These are phyloP conservation scores for Chaetorhynchus papuensis DNA, from an alignment of 2,113 vertebrate species.

Conservation along the genomic window DNA sequence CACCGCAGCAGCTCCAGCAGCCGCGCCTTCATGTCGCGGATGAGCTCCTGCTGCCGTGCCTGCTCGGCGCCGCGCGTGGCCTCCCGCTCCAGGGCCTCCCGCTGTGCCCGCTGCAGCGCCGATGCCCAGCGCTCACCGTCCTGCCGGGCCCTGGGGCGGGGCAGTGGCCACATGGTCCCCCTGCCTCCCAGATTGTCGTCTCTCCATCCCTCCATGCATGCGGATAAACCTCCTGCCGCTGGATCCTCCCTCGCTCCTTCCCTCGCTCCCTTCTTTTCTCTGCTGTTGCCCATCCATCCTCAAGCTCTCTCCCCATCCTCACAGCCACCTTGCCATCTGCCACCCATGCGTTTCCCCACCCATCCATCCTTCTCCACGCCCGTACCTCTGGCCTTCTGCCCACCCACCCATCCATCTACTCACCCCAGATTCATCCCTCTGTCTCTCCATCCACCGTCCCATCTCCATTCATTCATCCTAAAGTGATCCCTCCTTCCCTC, in stretches of 20 bases:
- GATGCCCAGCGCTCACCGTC: constrained; percentile 52
- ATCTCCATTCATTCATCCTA: not conserved
- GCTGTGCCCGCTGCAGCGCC: constrained; percentile 43
- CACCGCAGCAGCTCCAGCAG: constrained; percentile 74
- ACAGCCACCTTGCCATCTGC: not conserved
- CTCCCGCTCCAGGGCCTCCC: constrained; percentile 43
- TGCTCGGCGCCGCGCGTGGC: constrained; percentile 48
- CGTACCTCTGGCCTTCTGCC: not conserved
- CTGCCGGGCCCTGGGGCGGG: constrained; percentile 45
- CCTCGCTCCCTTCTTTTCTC: not conserved
- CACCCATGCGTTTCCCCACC: not conserved
- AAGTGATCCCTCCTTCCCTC: not conserved
- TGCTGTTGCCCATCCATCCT: not conserved
- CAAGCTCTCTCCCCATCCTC: not conserved
- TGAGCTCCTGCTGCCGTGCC: constrained; percentile 59
- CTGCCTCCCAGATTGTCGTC: not conserved
- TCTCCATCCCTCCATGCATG: not conserved
- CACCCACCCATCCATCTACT: not conserved
- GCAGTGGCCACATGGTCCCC: not conserved
- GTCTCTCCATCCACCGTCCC: not conserved
- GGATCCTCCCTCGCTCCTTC: not conserved
- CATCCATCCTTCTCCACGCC: not conserved
- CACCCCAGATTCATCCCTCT: not conserved
- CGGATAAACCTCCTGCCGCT: not conserved
- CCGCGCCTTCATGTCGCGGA: constrained; percentile 67